These are phyloP conservation scores for Dendrophyllia cribrosa DNA, from an alignment of 64 coral and sea anemone genomes.

Conservation along the genomic window DNA sequence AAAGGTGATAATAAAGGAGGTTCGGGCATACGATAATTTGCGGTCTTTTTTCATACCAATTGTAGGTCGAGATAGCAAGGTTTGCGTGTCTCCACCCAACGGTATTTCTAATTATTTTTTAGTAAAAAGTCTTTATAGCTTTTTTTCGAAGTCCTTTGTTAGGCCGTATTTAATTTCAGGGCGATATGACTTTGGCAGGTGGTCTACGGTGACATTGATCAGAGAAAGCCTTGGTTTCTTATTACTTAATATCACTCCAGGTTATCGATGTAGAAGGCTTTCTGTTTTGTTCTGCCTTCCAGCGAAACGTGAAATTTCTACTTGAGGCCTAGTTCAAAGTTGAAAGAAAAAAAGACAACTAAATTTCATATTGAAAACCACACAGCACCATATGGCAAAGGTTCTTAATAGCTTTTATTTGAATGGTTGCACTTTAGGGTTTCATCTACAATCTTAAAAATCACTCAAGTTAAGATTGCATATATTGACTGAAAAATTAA, in stretches of 20 bases:
- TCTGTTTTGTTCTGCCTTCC: constrained; percentile 22
- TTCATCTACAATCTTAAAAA: background rate
- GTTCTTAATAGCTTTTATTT: background rate
- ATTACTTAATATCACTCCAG: constrained; percentile 17
- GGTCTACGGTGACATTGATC: constrained; percentile 13
- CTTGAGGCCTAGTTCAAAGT: background rate
- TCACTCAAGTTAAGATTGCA: too few species aligned
- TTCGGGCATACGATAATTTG: constrained; percentile 1
- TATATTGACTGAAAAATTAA: too few species aligned
- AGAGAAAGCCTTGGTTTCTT: constrained; percentile 27
- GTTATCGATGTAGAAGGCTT: constrained; percentile 30
- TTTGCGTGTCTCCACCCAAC: constrained; percentile 12
- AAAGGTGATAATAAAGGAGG: constrained; percentile 14
- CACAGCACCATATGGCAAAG: background rate
- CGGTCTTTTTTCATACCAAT: background rate
- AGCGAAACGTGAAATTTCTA: background rate
- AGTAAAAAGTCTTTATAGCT: constrained; percentile 3
- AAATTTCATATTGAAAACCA: background rate
- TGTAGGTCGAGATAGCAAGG: background rate
- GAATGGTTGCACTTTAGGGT: background rate
- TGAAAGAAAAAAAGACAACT: background rate
- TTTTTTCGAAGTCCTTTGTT: constrained; percentile 23
- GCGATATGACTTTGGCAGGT: constrained; percentile 32
- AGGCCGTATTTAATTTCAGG: constrained; percentile 21
- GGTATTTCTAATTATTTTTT: constrained; percentile 13